A percentile compares a stretch with the other conserved stretches of the same genome.
phyloP scores from a whole-genome alignment of 2,113 vertebrate genomes.

The Gallinago media region DNA sequence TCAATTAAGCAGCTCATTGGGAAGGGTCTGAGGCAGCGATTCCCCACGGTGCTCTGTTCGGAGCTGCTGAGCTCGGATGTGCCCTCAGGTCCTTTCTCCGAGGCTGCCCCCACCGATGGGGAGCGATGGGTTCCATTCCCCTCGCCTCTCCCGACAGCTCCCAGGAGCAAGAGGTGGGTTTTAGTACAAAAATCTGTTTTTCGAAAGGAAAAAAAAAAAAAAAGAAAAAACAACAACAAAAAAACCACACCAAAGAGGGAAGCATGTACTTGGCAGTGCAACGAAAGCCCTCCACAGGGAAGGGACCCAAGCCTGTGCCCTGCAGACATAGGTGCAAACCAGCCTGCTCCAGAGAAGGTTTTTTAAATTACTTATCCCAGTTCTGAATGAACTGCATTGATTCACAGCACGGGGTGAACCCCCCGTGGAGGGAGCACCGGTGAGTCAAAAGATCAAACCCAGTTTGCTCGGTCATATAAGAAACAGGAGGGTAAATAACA shows the following conservation, averaged over 20 bases:
- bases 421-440: fast-evolving
- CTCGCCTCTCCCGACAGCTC: not conserved
- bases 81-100: fast-evolving
- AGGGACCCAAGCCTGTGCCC: fast-evolving
- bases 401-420: not conserved
- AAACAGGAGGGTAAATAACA: not conserved
- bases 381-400: not conserved
- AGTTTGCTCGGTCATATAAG: not conserved
- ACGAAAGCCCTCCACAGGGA: not conserved
- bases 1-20: not conserved
- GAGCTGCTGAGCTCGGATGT: not conserved
- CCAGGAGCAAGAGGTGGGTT: not conserved
- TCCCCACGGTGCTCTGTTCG: fast-evolving
- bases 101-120: fast-evolving
- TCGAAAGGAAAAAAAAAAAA: not conserved
- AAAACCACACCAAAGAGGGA: not conserved
- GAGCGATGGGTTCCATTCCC: fast-evolving
- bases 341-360: not conserved
- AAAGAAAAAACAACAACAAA: too few relatives aligned
- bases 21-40: fast-evolving
- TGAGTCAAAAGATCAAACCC: not conserved
- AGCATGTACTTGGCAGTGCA: not conserved
- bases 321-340: not conserved
- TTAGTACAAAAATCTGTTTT: not conserved
- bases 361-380: not conserved